These are phyloP conservation scores for Zoanthus sociatus DNA, from an alignment of 92 coral and sea anemone species.

Conservation along the genomic window DNA sequence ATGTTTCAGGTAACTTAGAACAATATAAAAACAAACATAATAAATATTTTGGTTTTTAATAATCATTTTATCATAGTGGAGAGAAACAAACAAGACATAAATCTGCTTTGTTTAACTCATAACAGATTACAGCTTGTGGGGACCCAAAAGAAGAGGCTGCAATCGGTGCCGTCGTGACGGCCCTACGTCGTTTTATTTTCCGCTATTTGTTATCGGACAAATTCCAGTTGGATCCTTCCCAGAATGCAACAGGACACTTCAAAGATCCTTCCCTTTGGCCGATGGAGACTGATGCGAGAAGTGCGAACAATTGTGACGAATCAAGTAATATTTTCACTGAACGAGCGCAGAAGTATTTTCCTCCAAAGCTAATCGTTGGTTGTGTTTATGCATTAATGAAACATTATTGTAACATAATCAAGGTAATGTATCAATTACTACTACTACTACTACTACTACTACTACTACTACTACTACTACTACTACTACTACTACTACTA, in stretches of 20 bases:
- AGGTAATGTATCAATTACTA: constrained; percentile 41
- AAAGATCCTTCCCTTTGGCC: constrained; percentile 93
- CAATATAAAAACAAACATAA: no score
- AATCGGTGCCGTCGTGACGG: constrained; percentile 63
- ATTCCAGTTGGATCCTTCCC: constrained; percentile 72
- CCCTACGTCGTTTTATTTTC: constrained; percentile 91
- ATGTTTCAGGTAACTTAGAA: no score
- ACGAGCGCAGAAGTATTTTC: constrained; percentile 41
- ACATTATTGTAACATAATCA: constrained; percentile 34
- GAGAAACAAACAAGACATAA: background rate
- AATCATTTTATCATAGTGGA: background rate
- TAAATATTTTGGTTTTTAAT: no score
- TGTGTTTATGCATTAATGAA: constrained; percentile 55
- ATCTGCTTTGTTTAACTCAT: background rate
- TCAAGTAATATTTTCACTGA: background rate
- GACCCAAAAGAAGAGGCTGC: constrained; percentile 24
- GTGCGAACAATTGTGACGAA: constrained; percentile 10
- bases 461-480: no score
- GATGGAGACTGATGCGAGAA: background rate
- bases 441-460: no score
- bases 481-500: no score
- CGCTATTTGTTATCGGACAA: constrained; percentile 83
- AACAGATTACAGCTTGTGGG: constrained; percentile 29
- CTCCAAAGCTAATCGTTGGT: constrained; percentile 32
- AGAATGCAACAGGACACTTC: constrained; percentile 65